phyloP scores from a whole-genome alignment of 2,113 vertebrate genomes.

The Carettochelys insculpta region DNA sequence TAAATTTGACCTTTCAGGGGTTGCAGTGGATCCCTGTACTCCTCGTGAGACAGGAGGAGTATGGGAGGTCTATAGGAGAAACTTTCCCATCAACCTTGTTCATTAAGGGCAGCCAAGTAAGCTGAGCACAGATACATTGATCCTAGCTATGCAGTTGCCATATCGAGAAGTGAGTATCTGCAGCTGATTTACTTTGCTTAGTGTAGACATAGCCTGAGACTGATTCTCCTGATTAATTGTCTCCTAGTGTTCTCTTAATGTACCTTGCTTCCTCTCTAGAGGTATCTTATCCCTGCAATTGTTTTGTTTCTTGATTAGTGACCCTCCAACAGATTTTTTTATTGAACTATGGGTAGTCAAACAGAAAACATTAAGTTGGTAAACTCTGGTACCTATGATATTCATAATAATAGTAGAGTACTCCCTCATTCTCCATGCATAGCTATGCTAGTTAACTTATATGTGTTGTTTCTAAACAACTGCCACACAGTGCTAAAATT shows the following conservation, averaged over 20 bases:
- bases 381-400: not conserved
- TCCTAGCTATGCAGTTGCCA: too few species aligned
- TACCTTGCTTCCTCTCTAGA: not conserved
- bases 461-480: constrained; percentile 16
- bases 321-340: not conserved
- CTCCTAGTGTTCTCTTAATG: not conserved
- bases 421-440: not conserved
- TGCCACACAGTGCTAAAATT: constrained; percentile 42
- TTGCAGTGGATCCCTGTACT: too few species aligned
- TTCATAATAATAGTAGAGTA: not conserved
- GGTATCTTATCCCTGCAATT: not conserved
- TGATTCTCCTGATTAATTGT: not conserved
- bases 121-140: too few species aligned
- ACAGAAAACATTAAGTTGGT: not conserved
- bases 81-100: too few species aligned
- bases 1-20: too few species aligned
- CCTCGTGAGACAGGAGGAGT: too few species aligned
- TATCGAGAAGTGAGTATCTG: too few species aligned
- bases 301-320: not conserved
- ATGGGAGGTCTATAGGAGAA: too few species aligned
- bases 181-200: too few species aligned
- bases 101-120: too few species aligned
- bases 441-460: constrained; percentile 11
- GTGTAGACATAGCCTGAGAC: too few species aligned
- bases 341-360: not conserved